Evolutionary conservation across 2,797 vertebrate genomes (phyloP).

Genomic region (Bovichtus diacanthus): DNA sequence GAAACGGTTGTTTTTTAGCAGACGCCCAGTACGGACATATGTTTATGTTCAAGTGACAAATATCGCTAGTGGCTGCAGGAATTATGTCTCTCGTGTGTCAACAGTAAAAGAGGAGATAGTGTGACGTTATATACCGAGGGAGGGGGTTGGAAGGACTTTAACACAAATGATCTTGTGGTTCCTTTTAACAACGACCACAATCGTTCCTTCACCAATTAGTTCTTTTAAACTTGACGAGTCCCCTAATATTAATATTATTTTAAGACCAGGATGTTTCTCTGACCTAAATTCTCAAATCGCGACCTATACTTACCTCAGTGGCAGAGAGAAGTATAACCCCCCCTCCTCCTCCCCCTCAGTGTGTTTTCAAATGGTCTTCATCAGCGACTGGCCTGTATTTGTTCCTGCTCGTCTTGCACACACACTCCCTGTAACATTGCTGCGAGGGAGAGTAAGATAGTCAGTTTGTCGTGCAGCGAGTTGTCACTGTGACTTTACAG

Average conservation of each 20-base stretch:
- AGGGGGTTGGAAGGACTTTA: no score
- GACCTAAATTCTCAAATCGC: not conserved
- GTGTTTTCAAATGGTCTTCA: not conserved
- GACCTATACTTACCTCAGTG: not conserved
- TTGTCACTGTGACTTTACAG: slow-evolving; percentile 39
- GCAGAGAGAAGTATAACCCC: not conserved
- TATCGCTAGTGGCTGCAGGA: not conserved
- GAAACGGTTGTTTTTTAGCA: not conserved
- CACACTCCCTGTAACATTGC: not conserved
- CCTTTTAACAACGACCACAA: slow-evolving; percentile 1
- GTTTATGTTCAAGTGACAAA: not conserved
- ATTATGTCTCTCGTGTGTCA: not conserved
- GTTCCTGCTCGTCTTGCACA: not conserved
- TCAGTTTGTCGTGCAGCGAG: slow-evolving; percentile 16
- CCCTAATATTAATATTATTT: not conserved
- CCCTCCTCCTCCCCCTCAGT: not conserved
- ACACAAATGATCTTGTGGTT: not conserved
- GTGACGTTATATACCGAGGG: no score
- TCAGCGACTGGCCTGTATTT: not conserved
- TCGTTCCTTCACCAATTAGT: not conserved
- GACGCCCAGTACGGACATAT: not conserved
- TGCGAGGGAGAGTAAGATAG: not conserved
- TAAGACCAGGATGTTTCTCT: not conserved
- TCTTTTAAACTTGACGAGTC: not conserved
- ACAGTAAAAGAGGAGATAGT: not conserved